phyloP scores from a whole-genome alignment of 2,888 invertebrate species.

The Lasioglossum lativentre region DNA sequence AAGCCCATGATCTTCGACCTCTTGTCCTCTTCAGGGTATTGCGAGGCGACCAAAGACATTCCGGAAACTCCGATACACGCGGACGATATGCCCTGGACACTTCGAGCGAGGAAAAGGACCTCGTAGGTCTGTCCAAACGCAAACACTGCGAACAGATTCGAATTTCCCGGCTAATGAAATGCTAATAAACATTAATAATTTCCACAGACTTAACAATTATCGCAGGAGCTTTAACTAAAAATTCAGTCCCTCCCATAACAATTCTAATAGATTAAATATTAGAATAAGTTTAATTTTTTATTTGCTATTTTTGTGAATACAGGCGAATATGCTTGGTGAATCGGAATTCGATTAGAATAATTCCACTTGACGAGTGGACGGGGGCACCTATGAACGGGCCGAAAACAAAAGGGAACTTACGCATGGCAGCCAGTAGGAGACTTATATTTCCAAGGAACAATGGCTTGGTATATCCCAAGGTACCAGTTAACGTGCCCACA shows the following conservation, averaged over 20 bases:
- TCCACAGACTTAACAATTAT: too few relatives aligned
- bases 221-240: too few relatives aligned
- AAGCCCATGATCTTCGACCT: slow-evolving; percentile 92
- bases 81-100: slow-evolving; percentile 92
- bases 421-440: slow-evolving; percentile 88
- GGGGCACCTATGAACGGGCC: not conserved
- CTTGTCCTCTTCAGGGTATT: slow-evolving; percentile 85
- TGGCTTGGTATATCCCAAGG: slow-evolving; percentile 89
- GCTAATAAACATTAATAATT: too few relatives aligned
- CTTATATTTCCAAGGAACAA: slow-evolving; percentile 89
- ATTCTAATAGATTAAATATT: too few relatives aligned
- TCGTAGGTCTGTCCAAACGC: slow-evolving; percentile 90
- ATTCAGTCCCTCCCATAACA: too few relatives aligned
- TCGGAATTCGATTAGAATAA: not conserved
- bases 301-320: too few relatives aligned
- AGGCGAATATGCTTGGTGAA: not conserved
- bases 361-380: not conserved
- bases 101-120: slow-evolving; percentile 90
- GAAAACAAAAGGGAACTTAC: slow-evolving; percentile 85
- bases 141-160: slow-evolving; percentile 87
- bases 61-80: slow-evolving; percentile 92
- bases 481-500: slow-evolving; percentile 89
- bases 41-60: slow-evolving; percentile 91
- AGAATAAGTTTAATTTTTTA: too few relatives aligned
- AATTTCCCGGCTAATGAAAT: not conserved